Evolutionary conservation across 92 coral and sea anemone species (phyloP).

Genomic region (Palythoa grandiflora): DNA sequence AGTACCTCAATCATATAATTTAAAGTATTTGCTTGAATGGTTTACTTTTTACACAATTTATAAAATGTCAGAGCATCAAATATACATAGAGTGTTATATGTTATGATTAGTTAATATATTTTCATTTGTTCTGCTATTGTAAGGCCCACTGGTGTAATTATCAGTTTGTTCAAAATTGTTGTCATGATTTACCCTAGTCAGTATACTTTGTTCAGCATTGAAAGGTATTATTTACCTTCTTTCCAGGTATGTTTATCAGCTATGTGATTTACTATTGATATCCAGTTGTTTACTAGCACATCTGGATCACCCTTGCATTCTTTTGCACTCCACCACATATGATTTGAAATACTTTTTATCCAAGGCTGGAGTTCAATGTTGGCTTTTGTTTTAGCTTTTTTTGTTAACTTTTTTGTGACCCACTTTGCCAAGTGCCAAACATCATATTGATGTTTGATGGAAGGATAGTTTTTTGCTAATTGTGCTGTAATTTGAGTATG

Average conservation of each 20-base stretch:
- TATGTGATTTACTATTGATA: neutral
- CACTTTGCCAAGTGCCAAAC: constrained; percentile 7
- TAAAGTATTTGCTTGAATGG: neutral
- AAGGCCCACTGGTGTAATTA: neutral
- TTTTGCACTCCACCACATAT: constrained; percentile 7
- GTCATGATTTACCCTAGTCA: neutral
- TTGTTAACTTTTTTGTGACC: constrained; percentile 35
- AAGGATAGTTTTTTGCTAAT: constrained; percentile 12
- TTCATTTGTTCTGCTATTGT: neutral
- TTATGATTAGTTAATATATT: neutral
- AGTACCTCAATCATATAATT: neutral
- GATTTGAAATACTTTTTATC: neutral
- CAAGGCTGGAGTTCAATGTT: constrained; percentile 20
- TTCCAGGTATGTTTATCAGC: constrained; percentile 9
- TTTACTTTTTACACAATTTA: neutral
- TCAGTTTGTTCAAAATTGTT: neutral
- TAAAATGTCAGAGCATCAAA: neutral
- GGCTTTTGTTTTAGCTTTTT: constrained; percentile 8
- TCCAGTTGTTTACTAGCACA: neutral
- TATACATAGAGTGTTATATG: neutral
- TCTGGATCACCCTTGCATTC: constrained; percentile 2
- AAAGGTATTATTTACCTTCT: neutral
- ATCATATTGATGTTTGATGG: constrained; percentile 8
- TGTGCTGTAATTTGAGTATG: constrained; percentile 15
- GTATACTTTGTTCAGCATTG: neutral